Conservation (phyloP, 1,140 invertebrate genomes). For the Diachasmimorpha longicaudata region DNA sequence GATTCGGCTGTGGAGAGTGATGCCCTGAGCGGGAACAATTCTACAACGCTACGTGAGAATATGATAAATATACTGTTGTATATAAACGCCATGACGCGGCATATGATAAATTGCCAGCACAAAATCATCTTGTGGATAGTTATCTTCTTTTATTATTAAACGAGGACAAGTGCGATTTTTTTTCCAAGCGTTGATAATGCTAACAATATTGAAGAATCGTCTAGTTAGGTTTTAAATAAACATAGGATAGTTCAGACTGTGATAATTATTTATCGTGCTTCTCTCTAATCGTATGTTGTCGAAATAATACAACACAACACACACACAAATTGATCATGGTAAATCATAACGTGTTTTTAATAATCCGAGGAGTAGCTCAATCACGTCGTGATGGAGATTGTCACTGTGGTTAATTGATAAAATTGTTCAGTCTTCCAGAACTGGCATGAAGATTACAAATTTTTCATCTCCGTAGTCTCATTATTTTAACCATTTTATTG, state of each 20-base stretch:
- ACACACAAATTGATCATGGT: background rate
- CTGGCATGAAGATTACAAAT: background rate
- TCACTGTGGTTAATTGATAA: background rate
- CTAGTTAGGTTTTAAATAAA: constrained; percentile 19
- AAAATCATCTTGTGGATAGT: constrained; percentile 8
- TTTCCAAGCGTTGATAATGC: background rate
- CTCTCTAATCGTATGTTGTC: constrained; percentile 20
- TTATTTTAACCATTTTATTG: background rate
- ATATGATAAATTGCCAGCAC: background rate
- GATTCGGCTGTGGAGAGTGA: constrained; percentile 11
- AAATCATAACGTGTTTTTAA: background rate
- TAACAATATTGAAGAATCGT: constrained; percentile 4
- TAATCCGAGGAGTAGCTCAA: background rate
- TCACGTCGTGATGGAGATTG: background rate
- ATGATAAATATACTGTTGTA: constrained; percentile 10
- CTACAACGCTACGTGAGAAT: constrained; percentile 4
- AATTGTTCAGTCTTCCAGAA: constrained; percentile 23
- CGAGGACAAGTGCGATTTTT: background rate
- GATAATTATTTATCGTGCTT: constrained; percentile 57
- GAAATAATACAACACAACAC: background rate
- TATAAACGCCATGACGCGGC: background rate
- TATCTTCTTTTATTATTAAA: background rate
- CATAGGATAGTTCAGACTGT: constrained; percentile 57
- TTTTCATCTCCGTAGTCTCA: no score
- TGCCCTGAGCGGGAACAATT: constrained; percentile 4